Evolutionary conservation across 2,113 vertebrate genomes (phyloP).

Genomic region (Pygoscelis antarcticus): DNA sequence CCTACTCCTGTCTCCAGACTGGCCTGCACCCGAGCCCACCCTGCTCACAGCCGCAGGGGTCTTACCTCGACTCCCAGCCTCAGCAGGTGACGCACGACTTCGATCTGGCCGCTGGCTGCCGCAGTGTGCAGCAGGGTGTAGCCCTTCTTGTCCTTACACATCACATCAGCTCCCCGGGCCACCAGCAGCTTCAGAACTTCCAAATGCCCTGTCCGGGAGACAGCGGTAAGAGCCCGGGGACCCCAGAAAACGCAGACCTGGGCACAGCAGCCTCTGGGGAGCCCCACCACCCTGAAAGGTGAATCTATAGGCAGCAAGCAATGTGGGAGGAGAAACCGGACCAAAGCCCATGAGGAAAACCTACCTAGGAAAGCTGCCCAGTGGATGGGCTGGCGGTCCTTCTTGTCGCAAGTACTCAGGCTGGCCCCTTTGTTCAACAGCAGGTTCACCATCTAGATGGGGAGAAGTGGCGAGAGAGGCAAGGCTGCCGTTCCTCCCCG

Average conservation of each 20-base stretch:
- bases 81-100: slow-evolving; percentile 88
- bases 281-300: background rate
- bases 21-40: background rate
- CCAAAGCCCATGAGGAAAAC: accelerated
- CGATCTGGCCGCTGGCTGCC: slow-evolving; percentile 87
- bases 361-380: slow-evolving; percentile 93
- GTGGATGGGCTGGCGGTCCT: slow-evolving; percentile 91
- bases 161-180: slow-evolving; percentile 84
- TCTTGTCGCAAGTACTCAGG: slow-evolving; percentile 88
- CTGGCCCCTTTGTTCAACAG: slow-evolving; percentile 90
- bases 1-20: background rate
- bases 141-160: slow-evolving; percentile 89
- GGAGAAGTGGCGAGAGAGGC: background rate
- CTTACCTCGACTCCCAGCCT: slow-evolving; percentile 88
- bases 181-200: slow-evolving; percentile 92
- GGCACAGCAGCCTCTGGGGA: background rate
- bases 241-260: accelerated
- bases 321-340: accelerated
- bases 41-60: accelerated
- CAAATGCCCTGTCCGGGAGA: slow-evolving; percentile 81
- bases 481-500: background rate
- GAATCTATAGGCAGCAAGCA: accelerated
- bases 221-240: background rate
- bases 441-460: slow-evolving; percentile 87
- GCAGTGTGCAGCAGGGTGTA: slow-evolving; percentile 93